Conservation (phyloP, 1,140 invertebrate genomes). For the Drosophila elegans region DNA sequence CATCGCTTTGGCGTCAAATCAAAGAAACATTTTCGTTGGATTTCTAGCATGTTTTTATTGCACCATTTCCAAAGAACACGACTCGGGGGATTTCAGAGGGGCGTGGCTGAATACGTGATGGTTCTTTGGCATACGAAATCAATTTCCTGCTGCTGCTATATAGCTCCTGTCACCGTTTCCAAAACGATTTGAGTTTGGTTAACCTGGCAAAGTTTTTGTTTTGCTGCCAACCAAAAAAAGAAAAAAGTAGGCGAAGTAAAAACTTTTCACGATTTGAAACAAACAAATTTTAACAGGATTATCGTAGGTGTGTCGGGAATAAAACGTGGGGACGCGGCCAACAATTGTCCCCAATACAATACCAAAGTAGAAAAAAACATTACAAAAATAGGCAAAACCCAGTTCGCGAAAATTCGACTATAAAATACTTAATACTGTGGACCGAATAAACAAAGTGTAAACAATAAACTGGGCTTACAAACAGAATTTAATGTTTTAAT, state of each 20-base stretch:
- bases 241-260: constrained; percentile 29
- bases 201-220: constrained; percentile 68
- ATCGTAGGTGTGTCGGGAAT: constrained; percentile 58
- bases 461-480: not conserved
- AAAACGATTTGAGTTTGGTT: constrained; percentile 82
- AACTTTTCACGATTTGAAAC: constrained; percentile 71
- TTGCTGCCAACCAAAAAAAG: constrained; percentile 45
- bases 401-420: not conserved
- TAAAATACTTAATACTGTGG: not conserved
- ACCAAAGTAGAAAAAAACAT: not conserved
- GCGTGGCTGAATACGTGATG: constrained; percentile 25
- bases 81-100: constrained; percentile 2
- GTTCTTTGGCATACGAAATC: constrained; percentile 69
- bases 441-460: not conserved
- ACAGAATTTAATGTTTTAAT: too few relatives aligned
- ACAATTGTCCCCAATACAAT: constrained; percentile 53
- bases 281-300: constrained; percentile 83
- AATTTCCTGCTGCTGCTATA: constrained; percentile 55
- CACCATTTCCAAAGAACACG: constrained; percentile 50
- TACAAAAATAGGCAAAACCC: not conserved
- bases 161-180: constrained; percentile 36
- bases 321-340: constrained; percentile 32
- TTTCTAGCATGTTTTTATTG: constrained; percentile 68
- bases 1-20: constrained; percentile 65
- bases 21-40: constrained; percentile 72